Percentiles rank a stretch among this genome's conserved stretches.
Conservation (phyloP, 2,113 vertebrate species). For the Platycercus adscitus region DNA sequence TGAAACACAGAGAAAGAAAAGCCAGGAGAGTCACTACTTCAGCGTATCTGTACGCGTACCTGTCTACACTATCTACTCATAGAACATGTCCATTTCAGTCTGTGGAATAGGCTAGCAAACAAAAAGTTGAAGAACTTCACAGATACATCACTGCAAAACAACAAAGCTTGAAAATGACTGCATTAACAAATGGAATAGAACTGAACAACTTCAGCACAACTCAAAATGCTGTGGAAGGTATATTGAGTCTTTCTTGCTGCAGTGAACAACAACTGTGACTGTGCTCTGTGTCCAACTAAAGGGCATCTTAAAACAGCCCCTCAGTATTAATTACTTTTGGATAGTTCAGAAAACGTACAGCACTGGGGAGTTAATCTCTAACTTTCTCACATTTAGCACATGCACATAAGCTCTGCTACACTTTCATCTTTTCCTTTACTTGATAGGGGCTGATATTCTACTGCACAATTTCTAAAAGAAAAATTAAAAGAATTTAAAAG, state of each 20-base stretch:
- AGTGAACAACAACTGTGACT: not conserved
- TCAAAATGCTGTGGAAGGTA: not conserved
- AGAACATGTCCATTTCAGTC: not conserved
- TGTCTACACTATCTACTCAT: not conserved
- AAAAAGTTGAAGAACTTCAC: not conserved
- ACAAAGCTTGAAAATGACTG: not conserved
- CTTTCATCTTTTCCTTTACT: constrained; percentile 35
- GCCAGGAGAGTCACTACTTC: not conserved
- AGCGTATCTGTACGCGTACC: not conserved
- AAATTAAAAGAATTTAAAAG: constrained; percentile 13
- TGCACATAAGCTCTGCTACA: not conserved
- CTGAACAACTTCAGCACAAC: not conserved
- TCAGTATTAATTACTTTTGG: not conserved
- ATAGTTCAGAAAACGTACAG: not conserved
- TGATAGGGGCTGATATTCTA: not conserved
- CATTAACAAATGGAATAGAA: not conserved
- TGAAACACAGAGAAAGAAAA: not conserved
- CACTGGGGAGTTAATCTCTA: constrained; percentile 5
- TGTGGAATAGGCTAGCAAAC: not conserved
- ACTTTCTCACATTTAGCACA: not conserved
- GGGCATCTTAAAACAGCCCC: not conserved
- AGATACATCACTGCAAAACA: not conserved
- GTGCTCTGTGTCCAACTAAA: not conserved
- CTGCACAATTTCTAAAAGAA: not conserved
- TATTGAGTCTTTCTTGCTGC: not conserved